Percentiles rank a stretch among this genome's conserved stretches.
These are phyloP conservation scores for Stichopus chloronotus DNA, from an alignment of 35 echinoderm and acorn worm genomes.

Conservation along the genomic window DNA sequence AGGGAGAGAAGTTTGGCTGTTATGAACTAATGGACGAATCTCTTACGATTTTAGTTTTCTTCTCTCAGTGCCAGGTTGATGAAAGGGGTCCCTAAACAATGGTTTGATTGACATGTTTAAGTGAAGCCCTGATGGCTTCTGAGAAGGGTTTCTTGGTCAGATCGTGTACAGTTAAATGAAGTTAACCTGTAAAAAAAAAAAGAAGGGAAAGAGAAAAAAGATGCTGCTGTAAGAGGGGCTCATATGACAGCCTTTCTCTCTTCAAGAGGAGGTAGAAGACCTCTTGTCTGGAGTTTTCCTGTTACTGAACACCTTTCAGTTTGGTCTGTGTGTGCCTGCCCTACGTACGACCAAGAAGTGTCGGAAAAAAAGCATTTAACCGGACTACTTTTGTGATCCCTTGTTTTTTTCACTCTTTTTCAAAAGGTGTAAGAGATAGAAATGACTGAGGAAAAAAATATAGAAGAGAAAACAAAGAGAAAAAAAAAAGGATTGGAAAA, in stretches of 20 bases:
- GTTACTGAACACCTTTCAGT: neutral
- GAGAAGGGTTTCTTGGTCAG: neutral
- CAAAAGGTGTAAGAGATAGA: too few species aligned
- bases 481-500: too few species aligned
- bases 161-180: conserved; percentile 2
- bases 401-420: neutral
- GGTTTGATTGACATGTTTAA: conserved; percentile 10
- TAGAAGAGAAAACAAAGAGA: too few species aligned
- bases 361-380: neutral
- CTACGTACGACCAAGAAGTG: neutral
- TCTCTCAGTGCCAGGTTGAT: neutral
- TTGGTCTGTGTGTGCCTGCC: neutral
- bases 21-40: conserved; percentile 1
- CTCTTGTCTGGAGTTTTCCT: neutral
- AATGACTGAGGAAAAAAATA: too few species aligned
- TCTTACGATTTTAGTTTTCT: neutral
- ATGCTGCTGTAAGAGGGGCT: too few species aligned
- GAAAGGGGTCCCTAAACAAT: neutral
- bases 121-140: neutral
- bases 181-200: neutral
- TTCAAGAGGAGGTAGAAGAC: neutral
- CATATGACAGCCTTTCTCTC: neutral
- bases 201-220: too few species aligned
- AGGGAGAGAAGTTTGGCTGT: neutral
- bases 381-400: neutral